Evolutionary conservation across 2,113 vertebrate genomes (phyloP), one percentile per base, ranked within the genome.

Genomic region (Oriolus oriolus): DNA sequence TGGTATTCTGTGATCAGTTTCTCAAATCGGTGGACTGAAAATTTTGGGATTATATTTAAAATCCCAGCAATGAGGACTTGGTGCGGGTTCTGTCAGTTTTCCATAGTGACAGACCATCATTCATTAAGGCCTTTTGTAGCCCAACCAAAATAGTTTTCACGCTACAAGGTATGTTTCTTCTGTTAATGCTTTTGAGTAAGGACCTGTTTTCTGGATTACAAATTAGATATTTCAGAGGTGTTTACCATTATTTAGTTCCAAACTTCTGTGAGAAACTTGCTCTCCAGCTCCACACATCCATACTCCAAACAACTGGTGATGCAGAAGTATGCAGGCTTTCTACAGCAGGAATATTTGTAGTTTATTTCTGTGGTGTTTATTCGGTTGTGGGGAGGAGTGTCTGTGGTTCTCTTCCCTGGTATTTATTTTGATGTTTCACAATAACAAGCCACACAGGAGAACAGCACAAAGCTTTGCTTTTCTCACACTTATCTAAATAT

Each of bases 41-140:
- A 45, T 42, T 17, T 44, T 63, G 8, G 39, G 20, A 7, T 57
- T 57, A 15, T 49, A 52, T 37, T 86, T 80, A 24, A 35, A 71
- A n/a, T 8, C 10, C 1, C 9, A n/a, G 17, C 18, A 66, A 4
- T 28, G 13, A 54, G 35, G 23, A 54, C 13, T 76, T 64, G 7
- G 12, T 76, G 52, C 10, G 12, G 3, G 4, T 74, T n/a, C 35
- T 70, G 0, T 33, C 23, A 22, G 7, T 79, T 86, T 75, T 79
- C 16, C 23, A 0, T 17, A 6, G 2, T 6, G 6, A 39, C 24
- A 52, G 56, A 56, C 0, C 1, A 13, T 83, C 11, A 14, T 80
- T 79, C 6, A 13, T 64, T 73, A 80, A 52, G 33, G 9, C 49
- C 30, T 73, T 71, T 50, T 35, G 27, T 69, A 68, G 45, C 24